Percentiles rank a stretch among this genome's conserved stretches.
Conservation (phyloP, 2,113 vertebrate species). For the Leptobrachium ailaonicum region DNA sequence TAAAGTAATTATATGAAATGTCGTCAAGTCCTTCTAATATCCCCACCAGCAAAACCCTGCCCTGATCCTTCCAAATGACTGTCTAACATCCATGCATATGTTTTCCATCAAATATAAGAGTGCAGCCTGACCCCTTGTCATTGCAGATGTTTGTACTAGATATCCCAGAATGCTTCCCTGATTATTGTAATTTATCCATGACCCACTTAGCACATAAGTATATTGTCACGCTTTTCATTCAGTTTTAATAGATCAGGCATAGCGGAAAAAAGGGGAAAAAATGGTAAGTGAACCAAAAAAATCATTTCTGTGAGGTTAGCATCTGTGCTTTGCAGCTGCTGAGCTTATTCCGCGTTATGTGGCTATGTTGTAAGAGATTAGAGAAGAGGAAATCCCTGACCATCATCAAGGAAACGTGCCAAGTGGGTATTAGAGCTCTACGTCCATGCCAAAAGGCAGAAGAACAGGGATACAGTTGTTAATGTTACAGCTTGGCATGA, state of each 20-base stretch:
- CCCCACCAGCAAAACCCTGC: no score
- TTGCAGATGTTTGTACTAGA: not conserved
- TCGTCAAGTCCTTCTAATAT: no score
- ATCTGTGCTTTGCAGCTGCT: constrained; percentile 45
- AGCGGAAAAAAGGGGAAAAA: not conserved
- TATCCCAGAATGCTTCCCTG: not conserved
- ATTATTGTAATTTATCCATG: constrained; percentile 2
- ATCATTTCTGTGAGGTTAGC: constrained; percentile 10
- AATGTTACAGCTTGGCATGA: not conserved
- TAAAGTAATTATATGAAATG: no score
- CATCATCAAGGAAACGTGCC: constrained; percentile 38
- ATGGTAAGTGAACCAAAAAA: constrained; percentile 11
- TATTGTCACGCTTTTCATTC: not conserved
- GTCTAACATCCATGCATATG: no score
- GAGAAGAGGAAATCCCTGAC: constrained; percentile 43
- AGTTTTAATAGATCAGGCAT: not conserved
- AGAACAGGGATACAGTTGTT: constrained; percentile 12
- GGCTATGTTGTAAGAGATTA: constrained; percentile 48
- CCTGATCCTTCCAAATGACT: no score
- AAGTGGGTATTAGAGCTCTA: constrained; percentile 42
- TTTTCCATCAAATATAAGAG: no score
- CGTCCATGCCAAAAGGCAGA: constrained; percentile 28
- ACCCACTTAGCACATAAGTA: not conserved
- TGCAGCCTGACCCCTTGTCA: no score
- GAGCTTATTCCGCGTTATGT: constrained; percentile 41